A percentile compares a stretch with the other conserved stretches of the same genome.
Evolutionary conservation across 2,797 vertebrate genomes (phyloP).

Genomic region (Psittacula echo): DNA sequence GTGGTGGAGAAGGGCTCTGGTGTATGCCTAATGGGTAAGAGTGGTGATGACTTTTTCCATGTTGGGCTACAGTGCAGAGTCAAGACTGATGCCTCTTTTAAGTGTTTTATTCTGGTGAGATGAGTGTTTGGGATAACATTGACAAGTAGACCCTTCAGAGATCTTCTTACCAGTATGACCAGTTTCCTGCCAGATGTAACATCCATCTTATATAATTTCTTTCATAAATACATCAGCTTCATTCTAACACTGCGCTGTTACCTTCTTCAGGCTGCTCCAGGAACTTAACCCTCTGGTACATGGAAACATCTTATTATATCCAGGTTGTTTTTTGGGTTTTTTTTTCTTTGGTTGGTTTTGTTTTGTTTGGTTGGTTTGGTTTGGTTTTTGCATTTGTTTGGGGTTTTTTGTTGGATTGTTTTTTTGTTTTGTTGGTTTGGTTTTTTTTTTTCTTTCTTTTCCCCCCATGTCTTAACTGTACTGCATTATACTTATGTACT

Average conservation of each 20-base stretch:
- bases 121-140: neutral
- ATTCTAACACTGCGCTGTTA: neutral
- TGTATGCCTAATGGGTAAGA: fast-evolving
- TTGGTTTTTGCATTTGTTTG: neutral
- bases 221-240: neutral
- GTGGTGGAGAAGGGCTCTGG: neutral
- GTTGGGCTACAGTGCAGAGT: neutral
- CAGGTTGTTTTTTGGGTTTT: too few relatives aligned
- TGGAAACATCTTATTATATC: neutral
- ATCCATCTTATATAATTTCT: neutral
- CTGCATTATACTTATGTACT: neutral
- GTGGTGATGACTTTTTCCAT: fast-evolving
- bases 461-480: neutral
- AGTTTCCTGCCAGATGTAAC: neutral
- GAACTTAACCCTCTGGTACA: neutral
- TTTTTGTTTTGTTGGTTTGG: neutral
- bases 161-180: neutral
- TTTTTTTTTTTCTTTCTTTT: neutral
- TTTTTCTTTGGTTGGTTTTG: neutral
- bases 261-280: neutral
- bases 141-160: neutral
- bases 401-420: neutral
- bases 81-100: neutral
- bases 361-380: neutral
- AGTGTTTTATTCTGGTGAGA: neutral